Base-by-base conservation (phyloP, 2,888 invertebrate species). In the Fragum whitleyi region DNA sequence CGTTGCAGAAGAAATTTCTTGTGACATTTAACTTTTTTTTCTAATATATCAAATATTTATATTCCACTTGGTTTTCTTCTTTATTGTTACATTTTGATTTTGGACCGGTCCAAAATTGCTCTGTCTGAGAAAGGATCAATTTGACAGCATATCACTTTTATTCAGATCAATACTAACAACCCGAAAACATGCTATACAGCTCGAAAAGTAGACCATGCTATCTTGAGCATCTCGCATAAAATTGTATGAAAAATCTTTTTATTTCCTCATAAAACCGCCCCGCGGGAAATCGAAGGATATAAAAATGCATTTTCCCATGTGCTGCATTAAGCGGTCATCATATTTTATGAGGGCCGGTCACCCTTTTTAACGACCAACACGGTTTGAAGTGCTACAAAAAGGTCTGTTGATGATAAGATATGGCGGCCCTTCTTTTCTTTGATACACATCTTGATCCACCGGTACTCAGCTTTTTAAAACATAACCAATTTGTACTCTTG, bases 271-370 rank as follows among this genome's bases (percentile, higher is more conserved):
- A 81, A 81, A 77, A 69, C n/a, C 61, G 39, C 42, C 74, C 67
- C 59, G 23, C 39, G 77, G 74, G 68, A 81, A 74, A 77, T 81
- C 74, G 81, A 74, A 77, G 55, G 73, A 70, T 69, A 81, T 81
- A 77, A 79, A 47, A 81, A 77, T 77, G 74, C 74, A 74, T 77
- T 77, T 81, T 70, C 69, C 36, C 61, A 59, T 70, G 47, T 70
- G 69, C 73, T 73, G 69, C 69, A 77, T 76, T 51, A 77, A 81
- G 69, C 69, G 70, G 65, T 65, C 65, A 65, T 65, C 65, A 65
- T 65, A 42, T 47, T 47, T 47, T 47, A 47, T 47, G 47, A n/a
- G 19, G 47, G 47, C 7, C 16, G n/a, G 57, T 57, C 57, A 23
- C n/a, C 57, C 9, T 57, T 3, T 57, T 57, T 57, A 26, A 81